Conservation (phyloP, 2,797 vertebrate species). For the Malacoraja senta region DNA sequence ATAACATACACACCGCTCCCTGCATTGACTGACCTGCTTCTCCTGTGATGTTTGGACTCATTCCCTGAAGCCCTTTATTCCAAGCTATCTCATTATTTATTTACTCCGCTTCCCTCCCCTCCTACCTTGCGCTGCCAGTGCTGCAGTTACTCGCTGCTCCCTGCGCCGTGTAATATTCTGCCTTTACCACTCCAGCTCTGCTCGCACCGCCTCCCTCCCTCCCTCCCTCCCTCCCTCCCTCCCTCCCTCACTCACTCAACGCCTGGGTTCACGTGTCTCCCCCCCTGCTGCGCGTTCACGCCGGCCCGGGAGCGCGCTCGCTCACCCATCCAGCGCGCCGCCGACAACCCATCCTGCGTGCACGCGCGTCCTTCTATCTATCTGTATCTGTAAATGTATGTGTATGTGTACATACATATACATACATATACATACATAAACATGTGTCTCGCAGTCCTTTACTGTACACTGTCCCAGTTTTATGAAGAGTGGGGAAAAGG, state of each 20-base stretch:
- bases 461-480: background rate
- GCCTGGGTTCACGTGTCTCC: background rate
- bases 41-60: background rate
- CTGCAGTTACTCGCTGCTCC: background rate
- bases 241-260: background rate
- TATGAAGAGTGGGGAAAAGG: background rate
- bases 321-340: conserved; percentile 42
- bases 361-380: conserved; percentile 32
- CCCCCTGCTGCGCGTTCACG: background rate
- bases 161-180: background rate
- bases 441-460: conserved; percentile 22
- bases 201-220: background rate
- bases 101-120: background rate
- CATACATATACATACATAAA: too few relatives aligned
- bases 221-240: too few relatives aligned
- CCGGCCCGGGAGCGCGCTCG: conserved; percentile 31
- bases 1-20: background rate
- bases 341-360: background rate
- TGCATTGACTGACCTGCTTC: background rate
- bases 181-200: background rate
- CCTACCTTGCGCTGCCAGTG: conserved; percentile 30
- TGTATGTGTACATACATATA: background rate
- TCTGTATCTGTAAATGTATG: background rate
- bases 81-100: background rate
- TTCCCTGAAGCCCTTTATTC: background rate